Conservation (phyloP, 1,140 invertebrate species). For the Sycobia sp. region DNA sequence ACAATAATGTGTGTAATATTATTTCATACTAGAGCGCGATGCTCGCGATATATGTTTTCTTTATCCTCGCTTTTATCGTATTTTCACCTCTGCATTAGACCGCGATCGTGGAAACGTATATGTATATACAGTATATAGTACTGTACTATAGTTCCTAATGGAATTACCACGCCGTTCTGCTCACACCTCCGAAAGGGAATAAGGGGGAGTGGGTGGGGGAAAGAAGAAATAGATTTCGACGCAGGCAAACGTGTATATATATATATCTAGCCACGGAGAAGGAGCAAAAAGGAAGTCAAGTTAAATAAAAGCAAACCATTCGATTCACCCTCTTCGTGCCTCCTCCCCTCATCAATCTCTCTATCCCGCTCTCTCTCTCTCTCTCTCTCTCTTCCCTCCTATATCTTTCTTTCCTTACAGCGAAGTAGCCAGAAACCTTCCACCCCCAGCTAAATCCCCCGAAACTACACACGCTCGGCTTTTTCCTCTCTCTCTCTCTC, state of each 20-base stretch:
- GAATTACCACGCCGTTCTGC: conserved; percentile 45
- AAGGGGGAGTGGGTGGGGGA: not conserved
- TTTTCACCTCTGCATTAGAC: too few species aligned
- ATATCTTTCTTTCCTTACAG: too few species aligned
- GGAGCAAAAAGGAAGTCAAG: conserved; percentile 32
- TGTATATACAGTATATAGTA: too few species aligned
- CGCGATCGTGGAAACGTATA: too few species aligned
- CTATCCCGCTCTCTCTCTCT: too few species aligned
- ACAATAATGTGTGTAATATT: too few species aligned
- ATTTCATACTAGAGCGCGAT: too few species aligned
- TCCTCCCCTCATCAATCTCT: not conserved
- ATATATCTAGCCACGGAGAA: not conserved
- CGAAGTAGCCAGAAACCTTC: not conserved
- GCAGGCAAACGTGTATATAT: too few species aligned
- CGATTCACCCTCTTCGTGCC: conserved; percentile 31
- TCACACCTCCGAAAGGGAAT: too few species aligned
- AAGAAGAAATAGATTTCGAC: conserved; percentile 14
- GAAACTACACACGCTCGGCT: conserved; percentile 32
- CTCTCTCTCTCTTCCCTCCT: not conserved
- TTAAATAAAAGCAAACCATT: conserved; percentile 50
- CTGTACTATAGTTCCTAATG: conserved; percentile 54
- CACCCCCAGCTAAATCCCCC: conserved; percentile 32
- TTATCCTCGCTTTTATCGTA: too few species aligned
- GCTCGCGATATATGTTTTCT: too few species aligned
- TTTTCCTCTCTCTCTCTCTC: too few species aligned